Base-by-base conservation (phyloP, 2,797 vertebrate genomes). In the Pantherophis vulpinus region DNA sequence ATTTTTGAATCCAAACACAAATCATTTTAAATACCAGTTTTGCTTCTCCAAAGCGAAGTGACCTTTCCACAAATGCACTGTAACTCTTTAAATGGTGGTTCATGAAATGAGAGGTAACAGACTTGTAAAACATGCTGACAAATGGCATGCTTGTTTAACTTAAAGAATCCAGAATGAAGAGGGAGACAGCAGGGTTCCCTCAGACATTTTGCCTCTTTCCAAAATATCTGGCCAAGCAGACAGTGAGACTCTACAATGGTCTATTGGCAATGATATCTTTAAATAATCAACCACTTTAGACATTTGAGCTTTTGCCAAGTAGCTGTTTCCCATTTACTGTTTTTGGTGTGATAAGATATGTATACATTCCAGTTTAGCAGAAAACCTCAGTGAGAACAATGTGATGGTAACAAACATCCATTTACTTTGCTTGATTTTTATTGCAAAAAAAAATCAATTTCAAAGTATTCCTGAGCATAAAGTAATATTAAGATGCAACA, bases 11-110 rank as follows among this genome's bases (percentile, higher is more conserved):
- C 90, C 94, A 96, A 93, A 58, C 66, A 93, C 54, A 95, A 93
- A 79, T 92, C 29, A 94, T 18, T 37, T 89, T 92, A 96, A 96
- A 79, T 95, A 90, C 25, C 59, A 86, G 92, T 27, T 91, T 95
- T 92, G 89, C 90, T 92, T 95, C 93, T 93, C 91, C 89, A 61
- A 32, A 54, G 4, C 93, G 90, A 96, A 95, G 90, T 94, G 58
- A 96, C 93, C 95, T 96, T 97, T 95, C 94, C 88, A 93, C 32
- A 94, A 96, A 91, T 94, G 93, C 95, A 96, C 91, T 54, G 58
- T 93, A 94, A 87, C 90, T 95, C 93, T 95, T 95, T 95, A 97
- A 94, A 91, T 93, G 93, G 95, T 94, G 95, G 92, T 70, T 96
- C 56, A 63, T 94, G 86, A 94, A 97, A 94, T 88, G 92, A 61